A percentile compares a stretch with the other conserved stretches of the same genome.
These are phyloP conservation scores for Alligator mississippiensis DNA, from an alignment of 2,113 vertebrate species.

Conservation along the genomic window DNA sequence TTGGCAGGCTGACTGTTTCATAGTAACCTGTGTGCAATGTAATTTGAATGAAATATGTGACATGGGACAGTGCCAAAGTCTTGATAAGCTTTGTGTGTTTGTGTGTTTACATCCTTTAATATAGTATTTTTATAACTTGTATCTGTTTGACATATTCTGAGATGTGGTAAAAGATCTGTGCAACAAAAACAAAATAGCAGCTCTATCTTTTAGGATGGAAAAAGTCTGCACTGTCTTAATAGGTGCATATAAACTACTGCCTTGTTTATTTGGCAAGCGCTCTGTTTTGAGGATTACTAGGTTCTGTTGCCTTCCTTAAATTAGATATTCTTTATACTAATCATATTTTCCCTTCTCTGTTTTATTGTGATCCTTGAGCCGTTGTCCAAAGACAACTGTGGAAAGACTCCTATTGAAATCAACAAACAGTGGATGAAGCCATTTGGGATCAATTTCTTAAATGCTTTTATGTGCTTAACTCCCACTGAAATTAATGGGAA, in stretches of 20 bases:
- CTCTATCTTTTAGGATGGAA: constrained; percentile 6
- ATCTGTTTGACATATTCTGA: background rate
- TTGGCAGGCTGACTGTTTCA: background rate
- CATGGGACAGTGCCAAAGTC: background rate
- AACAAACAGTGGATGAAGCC: background rate
- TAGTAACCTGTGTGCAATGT: background rate
- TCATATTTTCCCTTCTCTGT: background rate
- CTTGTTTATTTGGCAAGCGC: background rate
- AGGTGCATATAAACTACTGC: background rate
- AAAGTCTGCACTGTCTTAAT: constrained; percentile 17
- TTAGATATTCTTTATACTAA: background rate
- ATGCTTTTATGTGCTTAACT: no score
- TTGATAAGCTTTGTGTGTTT: background rate
- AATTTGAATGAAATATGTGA: background rate
- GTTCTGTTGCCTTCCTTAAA: constrained; percentile 8
- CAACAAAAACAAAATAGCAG: background rate
- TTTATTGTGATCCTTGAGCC: background rate
- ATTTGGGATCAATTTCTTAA: background rate
- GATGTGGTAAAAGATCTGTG: background rate
- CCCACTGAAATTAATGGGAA: background rate
- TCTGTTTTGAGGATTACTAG: background rate
- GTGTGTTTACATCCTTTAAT: background rate
- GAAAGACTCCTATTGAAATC: background rate
- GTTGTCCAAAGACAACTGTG: background rate
- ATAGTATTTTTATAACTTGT: background rate